These are phyloP conservation scores for Belonocnema kinseyi DNA, from an alignment of 1,140 invertebrate genomes.

Conservation along the genomic window DNA sequence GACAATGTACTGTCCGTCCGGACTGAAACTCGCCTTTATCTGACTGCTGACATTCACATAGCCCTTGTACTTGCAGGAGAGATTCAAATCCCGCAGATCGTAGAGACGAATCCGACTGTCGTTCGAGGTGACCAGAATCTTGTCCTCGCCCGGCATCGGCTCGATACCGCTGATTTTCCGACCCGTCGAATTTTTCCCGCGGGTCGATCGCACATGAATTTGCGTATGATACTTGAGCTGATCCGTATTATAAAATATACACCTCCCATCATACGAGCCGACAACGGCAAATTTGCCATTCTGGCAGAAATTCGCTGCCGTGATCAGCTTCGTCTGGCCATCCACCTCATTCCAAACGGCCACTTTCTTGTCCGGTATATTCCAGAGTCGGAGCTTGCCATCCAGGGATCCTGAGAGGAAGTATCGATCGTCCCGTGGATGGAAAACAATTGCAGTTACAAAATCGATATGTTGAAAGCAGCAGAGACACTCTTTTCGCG, in stretches of 20 bases:
- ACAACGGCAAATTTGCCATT: slow-evolving; percentile 99
- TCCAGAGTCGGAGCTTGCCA: slow-evolving; percentile 98
- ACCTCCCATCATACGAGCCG: slow-evolving; percentile 98
- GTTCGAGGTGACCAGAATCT: slow-evolving; percentile 98
- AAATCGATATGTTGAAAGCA: slow-evolving; percentile 99
- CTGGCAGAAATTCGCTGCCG: slow-evolving; percentile 97
- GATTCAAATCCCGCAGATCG: slow-evolving; percentile 95
- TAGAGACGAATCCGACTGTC: slow-evolving; percentile 98
- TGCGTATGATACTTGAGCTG: slow-evolving; percentile 99
- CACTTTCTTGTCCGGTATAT: slow-evolving; percentile 98
- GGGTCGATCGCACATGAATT: slow-evolving; percentile 95
- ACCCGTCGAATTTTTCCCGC: slow-evolving; percentile 95
- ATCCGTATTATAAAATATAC: slow-evolving; percentile 98
- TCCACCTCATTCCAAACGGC: slow-evolving; percentile 98
- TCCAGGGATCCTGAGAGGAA: slow-evolving; percentile 97
- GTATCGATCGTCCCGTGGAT: slow-evolving; percentile 96
- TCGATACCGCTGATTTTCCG: slow-evolving; percentile 98
- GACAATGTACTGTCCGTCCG: slow-evolving; percentile 97
- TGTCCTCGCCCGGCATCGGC: slow-evolving; percentile 96
- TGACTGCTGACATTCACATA: slow-evolving; percentile 97
- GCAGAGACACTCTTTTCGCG: slow-evolving; percentile 96
- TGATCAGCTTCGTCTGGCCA: slow-evolving; percentile 95
- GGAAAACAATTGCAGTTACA: slow-evolving; percentile 98
- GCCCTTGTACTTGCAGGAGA: slow-evolving; percentile 97
- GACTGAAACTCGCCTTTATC: slow-evolving; percentile 97